Evolutionary conservation across 2,888 invertebrate species (phyloP).

Genomic region (Stratiomys singularior): DNA sequence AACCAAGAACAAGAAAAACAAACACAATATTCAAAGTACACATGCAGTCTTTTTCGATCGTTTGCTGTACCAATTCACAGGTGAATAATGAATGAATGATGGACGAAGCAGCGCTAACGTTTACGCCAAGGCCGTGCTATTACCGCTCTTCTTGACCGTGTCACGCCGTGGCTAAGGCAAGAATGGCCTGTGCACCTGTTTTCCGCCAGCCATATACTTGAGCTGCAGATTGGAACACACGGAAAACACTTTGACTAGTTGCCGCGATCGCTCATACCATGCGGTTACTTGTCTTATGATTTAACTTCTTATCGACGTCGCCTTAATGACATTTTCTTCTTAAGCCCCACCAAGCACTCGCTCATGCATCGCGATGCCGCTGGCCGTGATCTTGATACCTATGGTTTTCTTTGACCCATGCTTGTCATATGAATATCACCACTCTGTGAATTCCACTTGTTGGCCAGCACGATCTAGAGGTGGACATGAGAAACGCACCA

Average conservation of each 20-base stretch:
- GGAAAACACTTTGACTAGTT: conserved; percentile 54
- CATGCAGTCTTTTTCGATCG: background rate
- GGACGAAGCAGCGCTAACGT: background rate
- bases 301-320: conserved; percentile 42
- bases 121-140: conserved; percentile 56
- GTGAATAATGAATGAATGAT: background rate
- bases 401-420: conserved; percentile 31
- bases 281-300: conserved; percentile 48
- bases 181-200: conserved; percentile 67
- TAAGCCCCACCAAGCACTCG: background rate
- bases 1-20: background rate
- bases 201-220: conserved; percentile 66
- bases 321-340: conserved; percentile 40
- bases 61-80: background rate
- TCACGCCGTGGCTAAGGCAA: conserved; percentile 66
- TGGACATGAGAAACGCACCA: too few relatives aligned
- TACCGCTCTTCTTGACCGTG: conserved; percentile 60
- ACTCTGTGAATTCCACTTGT: background rate
- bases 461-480: background rate
- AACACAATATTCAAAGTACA: background rate
- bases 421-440: conserved; percentile 2
- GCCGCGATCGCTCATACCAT: conserved; percentile 38
- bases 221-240: conserved; percentile 57
- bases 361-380: background rate
- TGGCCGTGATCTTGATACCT: conserved; percentile 12